Percentiles rank a stretch among this genome's conserved stretches.
phyloP scores from a whole-genome alignment of 64 coral and sea anemone species.

The Pachyseris speciosa region DNA sequence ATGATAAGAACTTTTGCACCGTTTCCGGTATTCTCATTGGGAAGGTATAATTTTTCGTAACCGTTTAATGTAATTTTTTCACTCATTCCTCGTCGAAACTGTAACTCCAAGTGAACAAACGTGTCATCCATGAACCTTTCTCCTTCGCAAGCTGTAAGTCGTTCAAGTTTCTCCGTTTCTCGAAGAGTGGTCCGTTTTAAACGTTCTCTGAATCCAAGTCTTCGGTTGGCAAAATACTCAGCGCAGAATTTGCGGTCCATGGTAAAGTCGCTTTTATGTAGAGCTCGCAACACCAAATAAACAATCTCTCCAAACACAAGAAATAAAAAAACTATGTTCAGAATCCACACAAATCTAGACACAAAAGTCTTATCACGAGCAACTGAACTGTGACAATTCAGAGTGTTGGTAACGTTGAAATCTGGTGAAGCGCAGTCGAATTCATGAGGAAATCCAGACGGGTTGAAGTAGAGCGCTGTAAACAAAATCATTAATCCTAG shows the following conservation, averaged over 20 bases:
- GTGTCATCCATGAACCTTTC: background rate
- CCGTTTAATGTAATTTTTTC: background rate
- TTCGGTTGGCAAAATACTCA: slow-evolving; percentile 13
- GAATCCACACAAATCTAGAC: background rate
- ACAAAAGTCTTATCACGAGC: background rate
- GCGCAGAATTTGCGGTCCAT: slow-evolving; percentile 8
- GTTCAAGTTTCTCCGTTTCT: slow-evolving; percentile 38
- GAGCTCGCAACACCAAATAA: background rate
- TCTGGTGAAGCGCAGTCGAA: background rate
- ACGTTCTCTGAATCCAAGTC: background rate
- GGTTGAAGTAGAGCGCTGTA: background rate
- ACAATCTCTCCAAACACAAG: slow-evolving; percentile 16
- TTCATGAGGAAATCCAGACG: background rate
- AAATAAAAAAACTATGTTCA: background rate
- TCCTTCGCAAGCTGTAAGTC: background rate
- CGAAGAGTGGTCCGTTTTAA: background rate
- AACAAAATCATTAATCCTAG: background rate
- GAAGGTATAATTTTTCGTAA: background rate
- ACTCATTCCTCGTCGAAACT: background rate
- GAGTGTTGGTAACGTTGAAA: too few species aligned
- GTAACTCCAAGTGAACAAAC: slow-evolving; percentile 2
- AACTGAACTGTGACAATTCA: background rate
- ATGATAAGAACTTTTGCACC: too few species aligned
- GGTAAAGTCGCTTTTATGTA: background rate
- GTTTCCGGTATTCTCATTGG: too few species aligned